These are phyloP conservation scores for Caenorhabditis imperialis DNA, from an alignment of 2,888 invertebrate species.

Conservation along the genomic window DNA sequence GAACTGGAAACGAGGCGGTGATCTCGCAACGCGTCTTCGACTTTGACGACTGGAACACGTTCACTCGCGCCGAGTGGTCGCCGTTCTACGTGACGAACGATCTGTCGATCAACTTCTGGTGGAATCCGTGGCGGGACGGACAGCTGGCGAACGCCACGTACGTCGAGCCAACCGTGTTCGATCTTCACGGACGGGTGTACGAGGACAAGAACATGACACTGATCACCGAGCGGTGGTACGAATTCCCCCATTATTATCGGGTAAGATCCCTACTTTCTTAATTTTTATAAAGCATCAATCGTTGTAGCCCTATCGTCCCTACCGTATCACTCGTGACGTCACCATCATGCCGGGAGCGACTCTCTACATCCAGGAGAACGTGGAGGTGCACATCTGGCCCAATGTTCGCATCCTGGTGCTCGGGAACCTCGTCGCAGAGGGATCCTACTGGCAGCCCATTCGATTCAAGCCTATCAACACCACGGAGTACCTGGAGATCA, in stretches of 20 bases:
- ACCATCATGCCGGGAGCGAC: conserved; percentile 96
- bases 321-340: conserved; percentile 89
- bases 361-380: conserved; percentile 88
- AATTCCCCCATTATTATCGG: conserved; percentile 69
- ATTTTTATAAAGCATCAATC: no score
- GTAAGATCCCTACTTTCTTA: no score
- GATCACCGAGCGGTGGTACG: conserved; percentile 67
- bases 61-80: conserved; percentile 90
- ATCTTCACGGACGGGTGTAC: conserved; percentile 76
- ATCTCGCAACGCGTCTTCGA: conserved; percentile 84
- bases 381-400: conserved; percentile 89
- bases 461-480: conserved; percentile 77
- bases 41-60: conserved; percentile 96
- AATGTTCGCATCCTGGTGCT: conserved; percentile 85
- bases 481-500: conserved; percentile 72
- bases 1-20: conserved; percentile 83
- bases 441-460: conserved; percentile 83
- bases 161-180: conserved; percentile 69
- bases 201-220: conserved; percentile 70
- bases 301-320: conserved; percentile 81
- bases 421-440: conserved; percentile 89
- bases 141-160: conserved; percentile 67
- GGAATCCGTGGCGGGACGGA: conserved; percentile 69
- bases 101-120: conserved; percentile 78
- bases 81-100: conserved; percentile 88